phyloP scores from a whole-genome alignment of 2,888 invertebrate species.

The Pandemis heparana region DNA sequence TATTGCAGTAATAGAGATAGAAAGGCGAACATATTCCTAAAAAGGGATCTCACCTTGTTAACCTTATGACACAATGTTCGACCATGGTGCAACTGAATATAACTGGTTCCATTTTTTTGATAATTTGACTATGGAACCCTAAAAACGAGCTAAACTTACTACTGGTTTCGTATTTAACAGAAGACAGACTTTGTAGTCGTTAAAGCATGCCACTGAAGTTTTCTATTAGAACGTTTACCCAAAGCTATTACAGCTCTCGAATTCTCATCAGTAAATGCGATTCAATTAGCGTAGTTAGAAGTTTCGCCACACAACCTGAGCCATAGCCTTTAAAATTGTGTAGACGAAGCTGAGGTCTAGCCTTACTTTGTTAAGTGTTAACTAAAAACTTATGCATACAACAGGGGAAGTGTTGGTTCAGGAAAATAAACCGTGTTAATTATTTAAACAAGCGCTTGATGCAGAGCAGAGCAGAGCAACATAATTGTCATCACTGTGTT shows the following conservation, averaged over 20 bases:
- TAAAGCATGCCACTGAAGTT: neutral
- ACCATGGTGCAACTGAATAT: too few species aligned
- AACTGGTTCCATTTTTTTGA: too few species aligned
- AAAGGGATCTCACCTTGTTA: too few species aligned
- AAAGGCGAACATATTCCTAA: too few species aligned
- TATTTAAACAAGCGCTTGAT: neutral
- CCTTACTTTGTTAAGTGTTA: conserved; percentile 27
- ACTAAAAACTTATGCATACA: conserved; percentile 29
- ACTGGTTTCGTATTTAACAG: neutral
- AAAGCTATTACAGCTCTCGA: conserved; percentile 47
- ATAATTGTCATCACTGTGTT: neutral
- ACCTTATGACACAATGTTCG: too few species aligned
- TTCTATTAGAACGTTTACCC: conserved; percentile 36
- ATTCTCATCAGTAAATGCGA: conserved; percentile 56
- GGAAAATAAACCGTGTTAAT: conserved; percentile 1
- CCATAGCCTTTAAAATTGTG: conserved; percentile 45
- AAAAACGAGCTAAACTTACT: too few species aligned
- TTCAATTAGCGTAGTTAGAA: conserved; percentile 65
- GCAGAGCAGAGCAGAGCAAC: neutral
- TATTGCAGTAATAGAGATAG: too few species aligned
- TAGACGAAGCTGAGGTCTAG: conserved; percentile 29
- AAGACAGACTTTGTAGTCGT: neutral
- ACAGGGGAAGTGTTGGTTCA: conserved; percentile 18
- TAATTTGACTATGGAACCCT: too few species aligned
- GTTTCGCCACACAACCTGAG: conserved; percentile 56